Base-by-base conservation (phyloP, 2,797 vertebrate genomes). In the Babyrousa celebensis region DNA sequence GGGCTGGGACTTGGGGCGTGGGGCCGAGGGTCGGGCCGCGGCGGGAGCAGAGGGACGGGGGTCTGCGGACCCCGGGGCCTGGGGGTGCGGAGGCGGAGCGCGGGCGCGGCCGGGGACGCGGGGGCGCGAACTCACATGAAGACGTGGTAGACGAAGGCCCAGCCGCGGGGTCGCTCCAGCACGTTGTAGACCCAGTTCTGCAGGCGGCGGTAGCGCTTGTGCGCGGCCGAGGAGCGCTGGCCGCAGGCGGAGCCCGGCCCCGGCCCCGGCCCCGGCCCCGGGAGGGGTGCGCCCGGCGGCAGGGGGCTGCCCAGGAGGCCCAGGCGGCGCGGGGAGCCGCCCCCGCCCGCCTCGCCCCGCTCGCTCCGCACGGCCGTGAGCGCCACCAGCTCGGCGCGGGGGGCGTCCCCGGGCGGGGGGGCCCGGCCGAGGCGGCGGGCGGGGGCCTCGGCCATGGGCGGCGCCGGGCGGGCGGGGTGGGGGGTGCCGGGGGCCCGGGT, bases 171-270 rank as follows among this genome's bases (percentile, higher is more conserved):
- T 98, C 99, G 99, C 97, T 99, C 99, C 98, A 99, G 99, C 97
- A 99, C 99, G 98, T 99, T 99, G 99, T 99, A 99, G 96, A 99
- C 98, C 97, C 98, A 99, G 98, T 99, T 99, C 96, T 99, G 99
- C 29, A 99, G 98, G 97, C 99, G 99, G 97, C 99, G 98, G 99
- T 98, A 99, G 95, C 99, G 98, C 97, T 99, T 99, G 98, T 98
- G 99, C 12, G 99, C 98, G 4, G 98, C 98, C 12, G 99, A 99
- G 93, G 97, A 97, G 97, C 97, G 97, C 93, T 94, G 97, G 93
- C 98, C 98, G 70, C 96, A 98, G 16, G 99, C 99, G 79, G 98
- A 99, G 54, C 99, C 99, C 43, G 99, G 98, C 96, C 98, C 98
- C 80, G 99, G 99, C 96, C 98, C 98, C 80, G 99, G 99, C 96